These are phyloP conservation scores for Formicarius rufipectus DNA, from an alignment of 2,113 vertebrate species.

Conservation along the genomic window DNA sequence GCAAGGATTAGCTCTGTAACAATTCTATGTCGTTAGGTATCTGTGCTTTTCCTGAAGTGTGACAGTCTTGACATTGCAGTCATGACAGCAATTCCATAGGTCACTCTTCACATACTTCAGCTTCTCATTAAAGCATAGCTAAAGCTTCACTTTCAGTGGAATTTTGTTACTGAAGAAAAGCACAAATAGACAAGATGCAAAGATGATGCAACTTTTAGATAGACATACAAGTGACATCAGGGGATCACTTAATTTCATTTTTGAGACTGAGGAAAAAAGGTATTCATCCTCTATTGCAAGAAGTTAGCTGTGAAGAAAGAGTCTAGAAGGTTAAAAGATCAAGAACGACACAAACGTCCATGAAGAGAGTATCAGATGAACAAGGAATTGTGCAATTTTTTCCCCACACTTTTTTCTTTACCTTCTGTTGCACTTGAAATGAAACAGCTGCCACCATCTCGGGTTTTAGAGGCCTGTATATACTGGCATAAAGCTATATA, in stretches of 20 bases:
- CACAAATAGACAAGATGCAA: conserved; percentile 48
- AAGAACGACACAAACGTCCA: conserved; percentile 73
- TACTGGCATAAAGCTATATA: conserved; percentile 99
- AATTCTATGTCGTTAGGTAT: not conserved
- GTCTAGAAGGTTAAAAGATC: conserved; percentile 76
- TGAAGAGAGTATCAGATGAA: conserved; percentile 63
- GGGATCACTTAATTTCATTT: not conserved
- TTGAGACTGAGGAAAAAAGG: not conserved
- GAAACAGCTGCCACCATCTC: conserved; percentile 92
- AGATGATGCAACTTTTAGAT: conserved; percentile 18
- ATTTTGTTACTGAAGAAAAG: conserved; percentile 52
- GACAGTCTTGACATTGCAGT: not conserved
- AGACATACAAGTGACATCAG: not conserved
- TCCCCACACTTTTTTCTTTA: conserved; percentile 79
- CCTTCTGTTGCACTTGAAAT: conserved; percentile 91
- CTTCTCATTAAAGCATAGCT: not conserved
- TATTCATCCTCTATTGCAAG: conserved; percentile 69
- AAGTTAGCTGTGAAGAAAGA: conserved; percentile 68
- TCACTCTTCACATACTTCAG: not conserved
- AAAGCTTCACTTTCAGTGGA: conserved; percentile 18
- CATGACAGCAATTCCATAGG: not conserved
- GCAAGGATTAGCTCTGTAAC: conserved; percentile 60
- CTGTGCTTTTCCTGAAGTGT: conserved; percentile 48
- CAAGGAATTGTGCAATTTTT: not conserved
- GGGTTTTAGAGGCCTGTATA: conserved; percentile 98